A percentile compares a stretch with the other conserved stretches of the same genome.
Conservation (phyloP, 2,888 invertebrate species). For the Dione juno region DNA sequence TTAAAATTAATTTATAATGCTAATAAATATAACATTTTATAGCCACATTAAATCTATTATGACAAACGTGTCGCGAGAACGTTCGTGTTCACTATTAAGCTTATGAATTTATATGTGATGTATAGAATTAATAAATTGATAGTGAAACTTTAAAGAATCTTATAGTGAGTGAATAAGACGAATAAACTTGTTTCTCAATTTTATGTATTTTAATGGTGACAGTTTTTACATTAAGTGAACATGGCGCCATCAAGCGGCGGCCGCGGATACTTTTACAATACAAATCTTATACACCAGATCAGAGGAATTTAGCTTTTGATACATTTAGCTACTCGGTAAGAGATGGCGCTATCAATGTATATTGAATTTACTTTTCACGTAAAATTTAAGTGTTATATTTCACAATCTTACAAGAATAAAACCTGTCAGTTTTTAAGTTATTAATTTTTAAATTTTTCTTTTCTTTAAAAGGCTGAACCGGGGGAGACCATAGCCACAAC, state of each 20-base stretch:
- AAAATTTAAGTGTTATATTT: too few species aligned
- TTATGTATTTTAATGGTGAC: conserved; percentile 86
- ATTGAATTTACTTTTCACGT: too few species aligned
- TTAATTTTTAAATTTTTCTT: conserved; percentile 35
- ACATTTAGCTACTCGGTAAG: conserved; percentile 77
- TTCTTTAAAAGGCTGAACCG: conserved; percentile 85
- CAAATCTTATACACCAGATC: conserved; percentile 63
- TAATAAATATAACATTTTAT: conserved; percentile 24
- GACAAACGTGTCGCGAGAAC: conserved; percentile 1
- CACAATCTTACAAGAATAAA: too few species aligned
- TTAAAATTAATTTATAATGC: conserved; percentile 18
- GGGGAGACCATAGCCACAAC: conserved; percentile 92
- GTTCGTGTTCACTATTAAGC: conserved; percentile 5
- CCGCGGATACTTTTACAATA: conserved; percentile 79
- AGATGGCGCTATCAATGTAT: conserved; percentile 67
- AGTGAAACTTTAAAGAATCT: conserved; percentile 20
- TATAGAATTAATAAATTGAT: conserved; percentile 16
- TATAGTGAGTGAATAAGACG: conserved; percentile 32
- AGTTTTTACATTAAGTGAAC: conserved; percentile 85
- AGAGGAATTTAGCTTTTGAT: conserved; percentile 51
- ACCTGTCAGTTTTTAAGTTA: background rate
- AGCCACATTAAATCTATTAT: background rate
- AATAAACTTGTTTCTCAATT: conserved; percentile 52
- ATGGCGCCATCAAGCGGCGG: conserved; percentile 84
- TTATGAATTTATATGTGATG: conserved; percentile 29